A percentile compares a stretch with the other conserved stretches of the same genome.
Conservation (phyloP, 2,888 invertebrate species). For the Halictus ligatus region DNA sequence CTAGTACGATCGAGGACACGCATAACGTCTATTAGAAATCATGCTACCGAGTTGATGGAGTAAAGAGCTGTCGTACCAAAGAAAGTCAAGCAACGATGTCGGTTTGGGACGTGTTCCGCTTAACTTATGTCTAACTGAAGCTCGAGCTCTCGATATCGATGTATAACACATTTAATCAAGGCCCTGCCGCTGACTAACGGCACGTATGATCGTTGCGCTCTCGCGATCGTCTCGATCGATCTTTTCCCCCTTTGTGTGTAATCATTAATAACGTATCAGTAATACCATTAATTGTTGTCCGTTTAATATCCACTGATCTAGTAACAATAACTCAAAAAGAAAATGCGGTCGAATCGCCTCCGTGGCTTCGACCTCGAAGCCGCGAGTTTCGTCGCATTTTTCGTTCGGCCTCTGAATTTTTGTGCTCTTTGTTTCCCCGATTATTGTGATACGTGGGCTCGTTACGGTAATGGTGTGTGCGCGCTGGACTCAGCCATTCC, state of each 20-base stretch:
- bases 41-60: neutral
- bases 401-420: conserved; percentile 15
- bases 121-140: conserved; percentile 76
- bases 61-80: neutral
- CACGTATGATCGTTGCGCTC: conserved; percentile 67
- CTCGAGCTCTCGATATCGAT: conserved; percentile 67
- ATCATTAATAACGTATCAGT: conserved; percentile 64
- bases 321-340: conserved; percentile 62
- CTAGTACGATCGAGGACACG: neutral
- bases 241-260: conserved; percentile 54
- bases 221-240: conserved; percentile 51
- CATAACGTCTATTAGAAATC: neutral
- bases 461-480: conserved; percentile 75
- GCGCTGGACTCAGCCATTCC: conserved; percentile 74
- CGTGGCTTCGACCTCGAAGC: conserved; percentile 37
- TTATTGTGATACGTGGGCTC: conserved; percentile 72
- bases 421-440: conserved; percentile 44
- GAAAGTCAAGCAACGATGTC: conserved; percentile 58
- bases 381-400: conserved; percentile 15
- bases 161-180: conserved; percentile 73
- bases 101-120: conserved; percentile 68
- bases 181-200: conserved; percentile 75
- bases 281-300: conserved; percentile 60
- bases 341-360: conserved; percentile 6
- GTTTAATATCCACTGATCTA: conserved; percentile 56